Evolutionary conservation across 2,888 invertebrate species (phyloP), one percentile per base, ranked within the genome.

Genomic region (Luperina testacea): DNA sequence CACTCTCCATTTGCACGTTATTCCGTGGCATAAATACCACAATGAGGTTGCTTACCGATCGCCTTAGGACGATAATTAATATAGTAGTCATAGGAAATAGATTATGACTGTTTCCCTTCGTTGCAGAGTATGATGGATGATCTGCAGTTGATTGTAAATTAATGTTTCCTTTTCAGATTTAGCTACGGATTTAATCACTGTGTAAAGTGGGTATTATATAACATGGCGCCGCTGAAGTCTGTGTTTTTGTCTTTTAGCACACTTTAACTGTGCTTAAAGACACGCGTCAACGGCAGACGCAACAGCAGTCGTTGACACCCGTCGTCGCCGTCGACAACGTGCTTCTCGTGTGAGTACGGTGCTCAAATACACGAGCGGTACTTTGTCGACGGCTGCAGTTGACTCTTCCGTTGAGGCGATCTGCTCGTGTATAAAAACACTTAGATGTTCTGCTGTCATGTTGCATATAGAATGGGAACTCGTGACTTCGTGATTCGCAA

Each of bases 41-140:
- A 85, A 84, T 80, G 74, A 80, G 85, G 84, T 84, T 85, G 76
- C 80, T 84, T 80, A 80, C 87, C 80, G 74, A 84, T 85, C 80
- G 85, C 85, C 85, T 72, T 48, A 84, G 85, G 85, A 84, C 32
- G 42, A 84, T 84, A 87, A 85, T 85, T 85, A 84, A 85, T 85
- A 87, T 76, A 83, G 73, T 69, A 80, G 87, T 80, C 85, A 67
- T 64, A 87, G 85, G 85, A 85, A 87, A 85, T 87, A 74, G 87
- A 87, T 87, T 85, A 84, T 75, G 87, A 87, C 87, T 77, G 77
- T 77, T 85, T 85, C 77, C 85, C 87, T 87, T 72, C 38, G 65
- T 84, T 84, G 74, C 85, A 69, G 32, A 53, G 38, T 59, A 67
- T 72, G 85, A 87, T 85, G 80, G 84, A 85, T 85, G 74, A 69